Base-by-base conservation (phyloP, 64 coral and sea anemone species). In the Dendronephthya gigantea region DNA sequence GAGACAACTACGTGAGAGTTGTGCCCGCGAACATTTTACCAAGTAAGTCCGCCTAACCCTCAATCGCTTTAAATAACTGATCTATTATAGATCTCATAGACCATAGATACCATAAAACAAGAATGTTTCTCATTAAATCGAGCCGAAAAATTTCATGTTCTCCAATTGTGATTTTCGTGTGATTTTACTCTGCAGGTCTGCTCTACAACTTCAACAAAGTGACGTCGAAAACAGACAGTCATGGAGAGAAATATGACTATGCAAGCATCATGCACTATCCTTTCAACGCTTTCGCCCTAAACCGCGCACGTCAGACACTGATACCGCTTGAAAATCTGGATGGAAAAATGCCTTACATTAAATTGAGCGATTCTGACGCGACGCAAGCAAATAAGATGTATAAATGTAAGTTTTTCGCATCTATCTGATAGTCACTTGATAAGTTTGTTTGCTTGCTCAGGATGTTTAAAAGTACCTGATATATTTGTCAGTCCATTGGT, bases 251-350 rank as follows among this genome's bases (percentile, higher is more conserved):
- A 33, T 79, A 79, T 79, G 72, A 79, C 36, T 79, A 33, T 79
- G 72, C 9, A n/a, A 90, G 95, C 35, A 93, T 98, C 56, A 98
- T 98, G 95, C 95, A 98, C 56, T 98, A 98, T 66, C 90, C 88
- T 22, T 83, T 93, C 35, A 93, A 93, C n/a, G 95, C 95, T 14
- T 98, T 98, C 49, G 86, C 95, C 0, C 83, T 87, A 36, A 87
- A 86, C 36, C 16, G 17, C 17, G 50, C 83, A 66, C 91, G 68
- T 36, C 84, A 90, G 79, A 98, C 95, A 9, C 88, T 98, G 2
- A 32, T 91, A 27, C 92, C 95, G 0, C 56, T 93, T 11, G 31
- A 27, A 62, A 75, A 88, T 10, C 39, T 93, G 2, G 87, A 87
- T 41, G 92, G 88, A 6, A 87, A 93, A 40, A 70, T 29, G 30